Evolutionary conservation across 2,888 invertebrate species (phyloP).

Genomic region (Poecilus cupreus): DNA sequence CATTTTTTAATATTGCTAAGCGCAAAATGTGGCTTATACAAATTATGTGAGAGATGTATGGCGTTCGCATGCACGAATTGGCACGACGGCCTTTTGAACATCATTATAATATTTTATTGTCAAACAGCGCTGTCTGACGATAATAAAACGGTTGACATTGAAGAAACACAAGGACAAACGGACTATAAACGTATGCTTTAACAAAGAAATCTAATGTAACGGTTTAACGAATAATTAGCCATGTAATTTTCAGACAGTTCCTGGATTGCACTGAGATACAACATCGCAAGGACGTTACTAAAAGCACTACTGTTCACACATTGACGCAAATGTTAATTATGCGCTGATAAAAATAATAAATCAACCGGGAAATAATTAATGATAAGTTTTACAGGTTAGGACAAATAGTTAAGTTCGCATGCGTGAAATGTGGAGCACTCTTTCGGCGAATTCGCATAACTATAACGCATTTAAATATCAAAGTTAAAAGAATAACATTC

Average conservation of each 20-base stretch:
- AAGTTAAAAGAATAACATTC: neutral
- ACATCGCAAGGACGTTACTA: too few species aligned
- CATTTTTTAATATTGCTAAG: neutral
- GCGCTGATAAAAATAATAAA: neutral
- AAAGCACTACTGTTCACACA: too few species aligned
- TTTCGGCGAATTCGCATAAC: neutral
- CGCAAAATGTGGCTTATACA: neutral
- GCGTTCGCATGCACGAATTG: slow-evolving; percentile 5
- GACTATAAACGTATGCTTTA: neutral
- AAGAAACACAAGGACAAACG: slow-evolving; percentile 37
- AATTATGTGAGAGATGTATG: neutral
- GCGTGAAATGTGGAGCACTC: neutral
- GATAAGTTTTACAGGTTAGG: neutral
- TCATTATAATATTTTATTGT: slow-evolving; percentile 53
- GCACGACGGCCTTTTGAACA: slow-evolving; percentile 11
- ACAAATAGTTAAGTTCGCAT: neutral
- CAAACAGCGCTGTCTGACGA: slow-evolving; percentile 39
- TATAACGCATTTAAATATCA: neutral
- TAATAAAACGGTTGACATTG: slow-evolving; percentile 51
- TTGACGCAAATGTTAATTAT: neutral
- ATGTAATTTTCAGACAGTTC: neutral
- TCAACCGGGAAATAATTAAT: neutral
- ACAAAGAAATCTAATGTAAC: slow-evolving; percentile 35
- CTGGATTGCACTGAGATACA: neutral
- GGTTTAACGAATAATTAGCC: neutral